Conservation (phyloP, 2,888 invertebrate species). For the Lydus trimaculatus region DNA sequence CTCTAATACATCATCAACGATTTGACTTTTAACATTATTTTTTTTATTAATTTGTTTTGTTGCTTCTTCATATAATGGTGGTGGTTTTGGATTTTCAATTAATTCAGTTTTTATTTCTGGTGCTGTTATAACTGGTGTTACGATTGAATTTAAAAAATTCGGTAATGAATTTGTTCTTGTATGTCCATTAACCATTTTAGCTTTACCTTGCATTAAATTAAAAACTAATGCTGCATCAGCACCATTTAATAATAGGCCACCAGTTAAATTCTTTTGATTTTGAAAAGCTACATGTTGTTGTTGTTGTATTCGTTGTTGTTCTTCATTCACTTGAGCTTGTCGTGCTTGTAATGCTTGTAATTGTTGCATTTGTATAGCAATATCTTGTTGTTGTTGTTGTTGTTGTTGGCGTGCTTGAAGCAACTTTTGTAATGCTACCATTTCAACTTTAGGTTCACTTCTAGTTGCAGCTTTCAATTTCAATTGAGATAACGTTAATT, state of each 20-base stretch:
- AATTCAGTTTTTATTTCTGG: slow-evolving; percentile 48
- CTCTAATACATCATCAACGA: slow-evolving; percentile 91
- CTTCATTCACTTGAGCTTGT: slow-evolving; percentile 54
- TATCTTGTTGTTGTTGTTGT: slow-evolving; percentile 67
- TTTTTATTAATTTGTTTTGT: slow-evolving; percentile 65
- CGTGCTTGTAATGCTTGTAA: slow-evolving; percentile 70
- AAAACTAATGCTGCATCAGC: slow-evolving; percentile 65
- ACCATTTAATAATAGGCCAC: slow-evolving; percentile 71
- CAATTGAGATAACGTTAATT: slow-evolving; percentile 78
- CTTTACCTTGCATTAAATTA: slow-evolving; percentile 62
- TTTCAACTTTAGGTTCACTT: slow-evolving; percentile 55
- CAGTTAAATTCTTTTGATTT: slow-evolving; percentile 58
- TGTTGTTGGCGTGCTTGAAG: slow-evolving; percentile 59
- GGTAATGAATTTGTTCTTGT: slow-evolving; percentile 66
- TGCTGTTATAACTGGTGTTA: slow-evolving; percentile 47
- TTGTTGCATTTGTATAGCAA: slow-evolving; percentile 66
- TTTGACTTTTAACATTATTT: slow-evolving; percentile 72
- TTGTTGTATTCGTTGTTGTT: slow-evolving; percentile 63
- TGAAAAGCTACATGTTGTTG: slow-evolving; percentile 61
- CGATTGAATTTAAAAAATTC: slow-evolving; percentile 64
- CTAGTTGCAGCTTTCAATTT: slow-evolving; percentile 72
- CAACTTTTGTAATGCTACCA: slow-evolving; percentile 56
- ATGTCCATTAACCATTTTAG: slow-evolving; percentile 63
- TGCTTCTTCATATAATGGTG: slow-evolving; percentile 78
- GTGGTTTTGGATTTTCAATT: slow-evolving; percentile 62